A percentile compares a stretch with the other conserved stretches of the same genome.
These are phyloP conservation scores for Andricus quercusramuli DNA, from an alignment of 2,888 invertebrate genomes.

Conservation along the genomic window DNA sequence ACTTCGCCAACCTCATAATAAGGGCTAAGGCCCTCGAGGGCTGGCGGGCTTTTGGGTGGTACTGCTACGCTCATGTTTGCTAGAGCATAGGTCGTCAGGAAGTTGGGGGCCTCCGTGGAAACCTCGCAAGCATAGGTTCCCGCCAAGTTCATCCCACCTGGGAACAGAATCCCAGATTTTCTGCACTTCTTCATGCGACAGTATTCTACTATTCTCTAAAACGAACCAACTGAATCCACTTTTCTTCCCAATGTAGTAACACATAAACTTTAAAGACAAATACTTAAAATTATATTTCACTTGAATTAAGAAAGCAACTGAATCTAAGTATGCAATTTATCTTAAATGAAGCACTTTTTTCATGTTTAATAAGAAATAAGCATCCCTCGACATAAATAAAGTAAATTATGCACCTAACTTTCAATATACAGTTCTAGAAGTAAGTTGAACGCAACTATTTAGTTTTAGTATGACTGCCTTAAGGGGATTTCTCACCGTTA, in stretches of 20 bases:
- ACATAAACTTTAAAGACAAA: neutral
- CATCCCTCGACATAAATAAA: too few relatives aligned
- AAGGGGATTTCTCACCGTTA: too few relatives aligned
- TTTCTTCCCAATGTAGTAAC: neutral
- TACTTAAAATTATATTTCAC: too few relatives aligned
- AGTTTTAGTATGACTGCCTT: too few relatives aligned
- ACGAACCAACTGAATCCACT: neutral
- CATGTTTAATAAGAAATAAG: too few relatives aligned
- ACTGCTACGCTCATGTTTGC: slow-evolving; percentile 75
- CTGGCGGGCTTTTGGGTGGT: slow-evolving; percentile 68
- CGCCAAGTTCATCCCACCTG: slow-evolving; percentile 65
- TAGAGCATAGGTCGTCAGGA: slow-evolving; percentile 67
- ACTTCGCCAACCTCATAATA: slow-evolving; percentile 73
- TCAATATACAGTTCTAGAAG: too few relatives aligned
- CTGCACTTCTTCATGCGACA: neutral
- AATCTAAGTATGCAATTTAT: too few relatives aligned
- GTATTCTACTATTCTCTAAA: neutral
- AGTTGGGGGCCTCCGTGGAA: slow-evolving; percentile 70
- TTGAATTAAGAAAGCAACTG: too few relatives aligned
- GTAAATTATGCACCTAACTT: too few relatives aligned
- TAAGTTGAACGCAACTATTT: too few relatives aligned
- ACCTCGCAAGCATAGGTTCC: slow-evolving; percentile 75
- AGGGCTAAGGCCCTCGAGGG: slow-evolving; percentile 69
- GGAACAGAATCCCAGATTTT: slow-evolving; percentile 26
- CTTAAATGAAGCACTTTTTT: too few relatives aligned